Evolutionary conservation across 2,888 invertebrate species (phyloP), one percentile per base, ranked within the genome.

Genomic region (Tetranychus truncatus): DNA sequence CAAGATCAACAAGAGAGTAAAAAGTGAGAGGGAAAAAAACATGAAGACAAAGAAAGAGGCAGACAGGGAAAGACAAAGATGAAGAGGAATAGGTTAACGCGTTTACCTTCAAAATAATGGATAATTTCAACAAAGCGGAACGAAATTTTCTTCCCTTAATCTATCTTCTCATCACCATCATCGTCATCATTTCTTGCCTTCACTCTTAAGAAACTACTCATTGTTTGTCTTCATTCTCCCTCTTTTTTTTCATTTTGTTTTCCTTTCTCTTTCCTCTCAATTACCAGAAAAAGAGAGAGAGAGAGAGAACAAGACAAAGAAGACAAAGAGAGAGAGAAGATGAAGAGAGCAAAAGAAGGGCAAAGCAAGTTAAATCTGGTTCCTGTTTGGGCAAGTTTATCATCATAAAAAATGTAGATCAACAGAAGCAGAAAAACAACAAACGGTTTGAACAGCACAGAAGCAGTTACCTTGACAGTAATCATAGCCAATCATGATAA

Each of bases 41-140:
- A 55, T 55, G 55, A 55, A 55, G 55, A 55, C 9, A 15, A 55
- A 9, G 15, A 55, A 55, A 15, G 3, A 55, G 55, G 15, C 15
- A 55, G 55, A 55, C 11, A 15, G 55, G 15, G 55, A 55, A 15
- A 55, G 55, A 55, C 15, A 15, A 55, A 55, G 55, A 55, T 55
- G 55, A 55, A 15, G 55, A 55, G 55, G 55, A 55, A 55, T 55
- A 55, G 55, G 55, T 55, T 55, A 55, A 55, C 55, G 6, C 55
- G 55, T 55, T 55, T 55, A 55, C 55, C 55, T 55, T 55, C 55
- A 55, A 55, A 55, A 55, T 55, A 55, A 55, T 55, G 55, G 55
- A 55, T 55, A 55, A 55, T 55, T 15, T 55, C 55, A 55, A 9
- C 55, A 55, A 55, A 55, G 55, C 55, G 55, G 55, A 55, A 55